Percentiles rank a stretch among this genome's conserved stretches.
Conservation (phyloP, 1,140 invertebrate genomes). For the Campoletis sonorensis region DNA sequence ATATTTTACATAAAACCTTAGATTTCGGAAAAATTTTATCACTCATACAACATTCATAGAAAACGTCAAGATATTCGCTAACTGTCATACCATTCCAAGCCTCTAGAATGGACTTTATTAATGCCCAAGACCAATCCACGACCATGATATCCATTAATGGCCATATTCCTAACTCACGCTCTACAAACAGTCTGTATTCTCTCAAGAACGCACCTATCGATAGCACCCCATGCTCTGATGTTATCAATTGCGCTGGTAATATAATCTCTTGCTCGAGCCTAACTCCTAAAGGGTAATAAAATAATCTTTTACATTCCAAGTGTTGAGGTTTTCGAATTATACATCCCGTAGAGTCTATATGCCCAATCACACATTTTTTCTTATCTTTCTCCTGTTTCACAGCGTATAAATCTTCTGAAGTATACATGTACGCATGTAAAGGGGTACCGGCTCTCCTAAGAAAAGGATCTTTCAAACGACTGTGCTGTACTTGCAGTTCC, state of each 20-base stretch:
- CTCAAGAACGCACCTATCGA: too few relatives aligned
- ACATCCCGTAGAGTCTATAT: slow-evolving; percentile 53
- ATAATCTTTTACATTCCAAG: slow-evolving; percentile 46
- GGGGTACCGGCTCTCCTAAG: too few relatives aligned
- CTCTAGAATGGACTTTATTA: slow-evolving; percentile 8
- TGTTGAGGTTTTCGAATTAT: slow-evolving; percentile 47
- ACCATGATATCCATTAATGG: background rate
- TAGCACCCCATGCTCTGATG: slow-evolving; percentile 21
- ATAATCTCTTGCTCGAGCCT: too few relatives aligned
- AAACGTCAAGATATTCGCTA: background rate
- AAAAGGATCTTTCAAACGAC: background rate
- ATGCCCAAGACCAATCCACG: slow-evolving; percentile 42
- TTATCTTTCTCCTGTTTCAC: background rate
- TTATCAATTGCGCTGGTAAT: slow-evolving; percentile 42
- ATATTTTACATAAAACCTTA: background rate
- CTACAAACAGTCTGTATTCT: slow-evolving; percentile 21
- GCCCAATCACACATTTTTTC: slow-evolving; percentile 50
- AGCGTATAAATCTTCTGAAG: slow-evolving; percentile 28
- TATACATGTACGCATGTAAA: too few relatives aligned
- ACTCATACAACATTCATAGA: background rate
- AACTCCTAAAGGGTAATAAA: slow-evolving; percentile 51
- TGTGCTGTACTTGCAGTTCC: background rate
- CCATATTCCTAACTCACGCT: background rate
- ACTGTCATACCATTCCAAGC: slow-evolving; percentile 19
- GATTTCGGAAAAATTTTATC: background rate